These are phyloP conservation scores for Pogonophryne albipinna DNA, from an alignment of 2,797 vertebrate species.

Conservation along the genomic window DNA sequence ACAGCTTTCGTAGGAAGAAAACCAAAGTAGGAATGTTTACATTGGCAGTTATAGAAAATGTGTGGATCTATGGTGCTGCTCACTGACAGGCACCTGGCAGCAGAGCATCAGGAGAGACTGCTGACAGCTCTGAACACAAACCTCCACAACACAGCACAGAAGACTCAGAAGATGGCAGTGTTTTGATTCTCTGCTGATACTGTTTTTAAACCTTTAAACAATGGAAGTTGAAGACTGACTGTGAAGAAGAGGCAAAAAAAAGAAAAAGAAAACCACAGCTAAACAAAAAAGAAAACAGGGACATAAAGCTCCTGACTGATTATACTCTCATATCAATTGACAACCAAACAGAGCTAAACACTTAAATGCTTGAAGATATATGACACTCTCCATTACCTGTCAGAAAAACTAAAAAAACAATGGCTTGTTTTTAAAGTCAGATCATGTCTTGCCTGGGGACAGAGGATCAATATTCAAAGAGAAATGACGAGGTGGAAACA, in stretches of 20 bases:
- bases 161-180: conserved; percentile 20
- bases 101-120: conserved; percentile 47
- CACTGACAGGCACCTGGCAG: conserved; percentile 46
- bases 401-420: conserved; percentile 52
- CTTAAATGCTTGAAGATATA: conserved; percentile 49
- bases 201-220: conserved; percentile 3
- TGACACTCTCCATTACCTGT: conserved; percentile 51
- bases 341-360: conserved; percentile 55
- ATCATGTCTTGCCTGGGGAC: conserved; percentile 55
- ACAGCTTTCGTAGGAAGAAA: conserved; percentile 24
- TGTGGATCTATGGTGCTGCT: conserved; percentile 29
- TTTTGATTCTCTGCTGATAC: conserved; percentile 41
- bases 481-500: conserved; percentile 69
- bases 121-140: conserved; percentile 46
- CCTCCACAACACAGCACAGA: conserved; percentile 24
- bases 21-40: conserved; percentile 7
- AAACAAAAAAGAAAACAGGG: conserved; percentile 33
- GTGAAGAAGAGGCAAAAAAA: conserved; percentile 6
- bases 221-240: conserved; percentile 29
- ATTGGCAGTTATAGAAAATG: conserved; percentile 40
- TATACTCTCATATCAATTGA: conserved; percentile 46
- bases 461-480: conserved; percentile 58
- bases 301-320: conserved; percentile 41
- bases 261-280: not conserved
- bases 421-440: conserved; percentile 52